These are phyloP conservation scores for Pristionchus exspectatus DNA, from an alignment of 2,888 invertebrate genomes.

Conservation along the genomic window DNA sequence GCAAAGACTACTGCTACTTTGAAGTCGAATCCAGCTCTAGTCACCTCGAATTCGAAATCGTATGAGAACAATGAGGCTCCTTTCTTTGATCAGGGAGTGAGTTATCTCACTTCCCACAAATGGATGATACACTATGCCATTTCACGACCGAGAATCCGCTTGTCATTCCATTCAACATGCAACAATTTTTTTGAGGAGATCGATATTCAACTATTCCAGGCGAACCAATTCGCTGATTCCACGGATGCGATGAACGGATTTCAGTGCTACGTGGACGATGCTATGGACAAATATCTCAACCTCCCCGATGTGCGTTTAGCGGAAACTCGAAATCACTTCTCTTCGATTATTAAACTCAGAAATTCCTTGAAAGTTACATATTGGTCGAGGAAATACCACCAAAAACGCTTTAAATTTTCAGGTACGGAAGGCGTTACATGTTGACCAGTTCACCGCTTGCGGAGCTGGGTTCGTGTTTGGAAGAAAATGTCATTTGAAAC, in stretches of 20 bases:
- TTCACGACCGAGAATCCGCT: too few relatives aligned
- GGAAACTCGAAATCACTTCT: too few relatives aligned
- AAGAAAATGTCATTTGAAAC: not conserved
- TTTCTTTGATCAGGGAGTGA: constrained; percentile 67
- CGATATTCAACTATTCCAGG: too few relatives aligned
- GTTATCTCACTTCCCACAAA: not conserved
- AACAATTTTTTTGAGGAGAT: too few relatives aligned
- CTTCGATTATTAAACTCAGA: too few relatives aligned
- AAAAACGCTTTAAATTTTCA: not conserved
- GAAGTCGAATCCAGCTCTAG: not conserved
- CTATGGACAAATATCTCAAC: constrained; percentile 65
- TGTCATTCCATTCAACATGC: too few relatives aligned
- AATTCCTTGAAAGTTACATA: too few relatives aligned
- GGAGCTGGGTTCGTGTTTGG: not conserved
- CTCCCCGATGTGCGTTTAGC: constrained; percentile 62
- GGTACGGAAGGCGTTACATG: not conserved
- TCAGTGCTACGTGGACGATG: constrained; percentile 65
- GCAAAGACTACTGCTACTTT: too few relatives aligned
- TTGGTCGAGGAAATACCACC: too few relatives aligned
- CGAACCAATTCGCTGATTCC: constrained; percentile 61
- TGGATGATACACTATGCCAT: too few relatives aligned
- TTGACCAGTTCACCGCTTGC: not conserved
- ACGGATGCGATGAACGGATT: constrained; percentile 67
- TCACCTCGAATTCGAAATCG: constrained; percentile 35
- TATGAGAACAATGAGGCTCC: constrained; percentile 60